Percentiles rank a stretch among this genome's conserved stretches.
These are phyloP conservation scores for Steatornis caripensis DNA, from an alignment of 2,113 vertebrate genomes.

Conservation along the genomic window DNA sequence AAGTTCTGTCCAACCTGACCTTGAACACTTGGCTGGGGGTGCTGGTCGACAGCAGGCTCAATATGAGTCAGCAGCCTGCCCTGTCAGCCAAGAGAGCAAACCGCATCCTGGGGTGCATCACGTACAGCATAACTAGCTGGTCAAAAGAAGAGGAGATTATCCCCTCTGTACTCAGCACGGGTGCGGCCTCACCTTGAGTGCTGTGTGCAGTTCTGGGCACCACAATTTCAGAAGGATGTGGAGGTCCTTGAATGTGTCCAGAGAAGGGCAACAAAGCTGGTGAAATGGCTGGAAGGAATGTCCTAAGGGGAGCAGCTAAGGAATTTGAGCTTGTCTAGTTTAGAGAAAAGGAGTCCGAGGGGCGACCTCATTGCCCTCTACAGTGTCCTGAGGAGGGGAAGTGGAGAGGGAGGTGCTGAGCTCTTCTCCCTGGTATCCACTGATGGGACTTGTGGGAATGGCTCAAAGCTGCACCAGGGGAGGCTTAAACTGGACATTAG, in stretches of 20 bases:
- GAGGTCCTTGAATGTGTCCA: not conserved
- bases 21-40: not conserved
- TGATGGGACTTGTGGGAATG: rapidly evolving
- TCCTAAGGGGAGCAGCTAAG: rapidly evolving
- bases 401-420: not conserved
- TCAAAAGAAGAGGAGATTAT: not conserved
- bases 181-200: not conserved
- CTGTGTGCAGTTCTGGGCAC: not conserved
- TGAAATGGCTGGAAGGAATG: not conserved
- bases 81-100: not conserved
- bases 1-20: not conserved
- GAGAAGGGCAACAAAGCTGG: not conserved
- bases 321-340: not conserved
- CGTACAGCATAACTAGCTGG: not conserved
- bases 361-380: not conserved
- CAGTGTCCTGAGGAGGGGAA: not conserved
- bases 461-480: not conserved
- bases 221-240: not conserved
- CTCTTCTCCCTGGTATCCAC: not conserved
- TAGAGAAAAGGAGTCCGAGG: no score
- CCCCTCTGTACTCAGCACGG: rapidly evolving
- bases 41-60: no score
- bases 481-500: not conserved
- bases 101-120: not conserved
- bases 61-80: no score